A percentile compares a stretch with the other conserved stretches of the same genome.
Conservation (phyloP, 1,140 invertebrate species). For the Chlorops oryzae region DNA sequence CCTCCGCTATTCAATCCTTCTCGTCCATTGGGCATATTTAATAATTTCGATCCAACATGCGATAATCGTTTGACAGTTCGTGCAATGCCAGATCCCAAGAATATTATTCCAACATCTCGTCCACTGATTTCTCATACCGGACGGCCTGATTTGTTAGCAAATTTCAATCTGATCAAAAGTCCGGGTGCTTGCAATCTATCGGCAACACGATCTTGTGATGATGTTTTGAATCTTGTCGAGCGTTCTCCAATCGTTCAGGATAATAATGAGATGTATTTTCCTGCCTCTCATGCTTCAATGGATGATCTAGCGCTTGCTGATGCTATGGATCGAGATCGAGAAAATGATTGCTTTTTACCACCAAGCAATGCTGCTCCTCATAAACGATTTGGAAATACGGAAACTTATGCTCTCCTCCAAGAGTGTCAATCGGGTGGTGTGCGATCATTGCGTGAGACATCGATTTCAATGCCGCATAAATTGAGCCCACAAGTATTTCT, state of each 20-base stretch:
- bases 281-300: background rate
- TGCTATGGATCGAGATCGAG: conserved; percentile 4
- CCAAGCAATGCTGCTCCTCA: conserved; percentile 17
- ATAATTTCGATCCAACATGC: conserved; percentile 1
- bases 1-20: conserved; percentile 1
- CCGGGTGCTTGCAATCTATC: conserved; percentile 32
- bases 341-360: too few species aligned
- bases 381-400: too few species aligned
- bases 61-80: conserved; percentile 51
- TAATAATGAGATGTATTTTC: conserved; percentile 1
- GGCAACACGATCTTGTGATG: conserved; percentile 37
- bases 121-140: conserved; percentile 10
- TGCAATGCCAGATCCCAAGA: conserved; percentile 48
- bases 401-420: conserved; percentile 7
- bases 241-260: conserved; percentile 7
- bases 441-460: too few species aligned
- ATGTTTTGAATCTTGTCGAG: conserved; percentile 31
- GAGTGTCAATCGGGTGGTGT: conserved; percentile 9
- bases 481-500: conserved; percentile 33
- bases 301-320: background rate
- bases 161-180: conserved; percentile 39
- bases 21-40: conserved; percentile 27
- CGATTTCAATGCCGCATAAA: conserved; percentile 28
- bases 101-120: conserved; percentile 19
- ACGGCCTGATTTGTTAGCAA: conserved; percentile 34